These are phyloP conservation scores for Leptinotarsa juncta DNA, from an alignment of 2,888 invertebrate species.

Conservation along the genomic window DNA sequence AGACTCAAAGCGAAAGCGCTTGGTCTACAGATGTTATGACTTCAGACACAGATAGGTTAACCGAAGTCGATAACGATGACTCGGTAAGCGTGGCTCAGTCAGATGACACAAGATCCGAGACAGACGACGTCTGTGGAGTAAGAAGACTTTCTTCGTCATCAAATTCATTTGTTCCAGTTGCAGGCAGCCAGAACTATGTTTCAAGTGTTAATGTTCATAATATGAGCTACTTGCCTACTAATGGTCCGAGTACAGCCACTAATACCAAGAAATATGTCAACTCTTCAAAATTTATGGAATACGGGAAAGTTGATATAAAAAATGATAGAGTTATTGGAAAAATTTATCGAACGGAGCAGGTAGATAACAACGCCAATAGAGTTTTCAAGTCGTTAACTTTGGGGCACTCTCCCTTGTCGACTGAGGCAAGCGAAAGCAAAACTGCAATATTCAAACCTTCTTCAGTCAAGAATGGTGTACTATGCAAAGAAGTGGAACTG, in stretches of 20 bases:
- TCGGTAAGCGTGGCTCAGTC: conserved; percentile 73
- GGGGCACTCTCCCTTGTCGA: conserved; percentile 45
- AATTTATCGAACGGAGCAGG: conserved; percentile 62
- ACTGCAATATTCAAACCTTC: conserved; percentile 45
- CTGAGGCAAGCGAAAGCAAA: conserved; percentile 44
- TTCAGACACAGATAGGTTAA: conserved; percentile 91
- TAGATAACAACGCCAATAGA: conserved; percentile 67
- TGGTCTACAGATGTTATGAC: conserved; percentile 98
- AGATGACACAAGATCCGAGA: conserved; percentile 68
- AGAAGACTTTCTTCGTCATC: conserved; percentile 49
- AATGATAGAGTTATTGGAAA: conserved; percentile 50
- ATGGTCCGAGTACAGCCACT: conserved; percentile 27
- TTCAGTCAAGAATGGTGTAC: conserved; percentile 43
- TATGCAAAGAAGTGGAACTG: conserved; percentile 38
- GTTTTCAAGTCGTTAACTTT: conserved; percentile 51
- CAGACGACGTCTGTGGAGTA: conserved; percentile 62
- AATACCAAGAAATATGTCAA: conserved; percentile 38
- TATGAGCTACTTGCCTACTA: conserved; percentile 33
- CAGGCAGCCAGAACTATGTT: conserved; percentile 46
- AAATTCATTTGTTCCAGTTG: conserved; percentile 51
- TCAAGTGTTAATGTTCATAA: conserved; percentile 40
- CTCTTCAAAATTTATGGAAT: conserved; percentile 49
- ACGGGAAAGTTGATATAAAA: conserved; percentile 51
- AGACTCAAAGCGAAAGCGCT: conserved; percentile 94
- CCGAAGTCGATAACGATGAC: conserved; percentile 82